phyloP scores from a whole-genome alignment of 2,113 vertebrate species.

The Damaliscus lunatus region DNA sequence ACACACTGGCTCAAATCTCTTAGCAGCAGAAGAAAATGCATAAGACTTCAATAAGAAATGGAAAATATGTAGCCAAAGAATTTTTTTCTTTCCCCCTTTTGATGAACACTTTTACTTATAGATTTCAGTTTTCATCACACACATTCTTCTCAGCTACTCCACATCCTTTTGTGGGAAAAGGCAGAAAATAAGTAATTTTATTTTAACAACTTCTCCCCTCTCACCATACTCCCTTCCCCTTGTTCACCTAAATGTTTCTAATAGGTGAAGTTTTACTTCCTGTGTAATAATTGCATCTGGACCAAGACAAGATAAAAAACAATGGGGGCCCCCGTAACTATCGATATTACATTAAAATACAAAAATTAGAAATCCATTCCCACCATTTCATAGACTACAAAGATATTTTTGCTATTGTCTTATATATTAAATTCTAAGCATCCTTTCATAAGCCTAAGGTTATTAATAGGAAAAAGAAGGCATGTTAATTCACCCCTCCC shows the following conservation, averaged over 20 bases:
- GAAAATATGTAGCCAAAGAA: accelerated
- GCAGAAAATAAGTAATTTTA: too few relatives aligned
- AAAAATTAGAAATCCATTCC: too few relatives aligned
- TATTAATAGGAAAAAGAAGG: background rate
- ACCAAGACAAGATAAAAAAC: background rate
- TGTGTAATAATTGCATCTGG: background rate
- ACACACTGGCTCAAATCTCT: background rate
- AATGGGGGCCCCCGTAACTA: too few relatives aligned
- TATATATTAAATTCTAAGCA: accelerated
- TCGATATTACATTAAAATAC: accelerated
- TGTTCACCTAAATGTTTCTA: background rate
- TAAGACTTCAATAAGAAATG: background rate
- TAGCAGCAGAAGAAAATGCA: accelerated
- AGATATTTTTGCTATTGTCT: background rate
- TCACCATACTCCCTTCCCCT: accelerated
- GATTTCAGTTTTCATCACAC: background rate
- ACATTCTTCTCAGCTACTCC: accelerated
- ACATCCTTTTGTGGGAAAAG: background rate
- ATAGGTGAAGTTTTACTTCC: background rate
- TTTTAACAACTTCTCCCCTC: background rate
- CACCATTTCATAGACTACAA: accelerated
- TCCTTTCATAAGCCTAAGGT: background rate
- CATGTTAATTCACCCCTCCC: too few relatives aligned
- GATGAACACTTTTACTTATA: accelerated
- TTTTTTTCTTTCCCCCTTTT: background rate